Conservation (phyloP, 2,888 invertebrate species). For the Phlogophora meticulosa region DNA sequence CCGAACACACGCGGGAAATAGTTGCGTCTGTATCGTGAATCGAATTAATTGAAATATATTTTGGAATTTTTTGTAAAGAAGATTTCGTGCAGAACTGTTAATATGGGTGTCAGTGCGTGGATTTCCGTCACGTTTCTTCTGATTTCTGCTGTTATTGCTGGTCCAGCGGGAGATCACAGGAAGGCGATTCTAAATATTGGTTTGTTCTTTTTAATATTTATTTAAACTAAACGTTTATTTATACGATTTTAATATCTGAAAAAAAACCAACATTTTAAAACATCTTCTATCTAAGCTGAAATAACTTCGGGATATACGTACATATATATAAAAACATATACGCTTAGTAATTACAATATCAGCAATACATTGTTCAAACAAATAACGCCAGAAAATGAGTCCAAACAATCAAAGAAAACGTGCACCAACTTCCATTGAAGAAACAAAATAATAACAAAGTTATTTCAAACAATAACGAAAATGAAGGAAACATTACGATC, state of each 20-base stretch:
- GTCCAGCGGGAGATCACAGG: slow-evolving; percentile 80
- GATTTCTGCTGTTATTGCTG: slow-evolving; percentile 82
- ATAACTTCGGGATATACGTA: background rate
- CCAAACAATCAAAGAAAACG: slow-evolving; percentile 32
- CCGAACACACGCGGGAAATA: slow-evolving; percentile 87
- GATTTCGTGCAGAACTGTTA: slow-evolving; percentile 70
- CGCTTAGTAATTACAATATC: slow-evolving; percentile 30
- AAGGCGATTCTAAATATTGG: slow-evolving; percentile 78
- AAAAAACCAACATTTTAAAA: background rate
- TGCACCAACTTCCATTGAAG: slow-evolving; percentile 27
- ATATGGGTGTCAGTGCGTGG: slow-evolving; percentile 89
- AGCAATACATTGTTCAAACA: slow-evolving; percentile 28
- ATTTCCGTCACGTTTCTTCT: slow-evolving; percentile 82
- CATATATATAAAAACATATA: background rate
- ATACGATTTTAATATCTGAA: background rate
- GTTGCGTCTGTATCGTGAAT: slow-evolving; percentile 85
- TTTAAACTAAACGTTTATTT: background rate
- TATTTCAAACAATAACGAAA: slow-evolving; percentile 39
- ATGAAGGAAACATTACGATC: slow-evolving; percentile 24
- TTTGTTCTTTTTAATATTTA: slow-evolving; percentile 65
- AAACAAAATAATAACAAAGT: slow-evolving; percentile 32
- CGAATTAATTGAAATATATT: slow-evolving; percentile 62
- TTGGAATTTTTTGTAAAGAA: slow-evolving; percentile 57
- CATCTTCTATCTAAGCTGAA: background rate
- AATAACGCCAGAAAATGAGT: slow-evolving; percentile 26